Evolutionary conservation across 92 coral and sea anemone genomes (phyloP), one percentile per base, ranked within the genome.

Genomic region (Metridium senile): DNA sequence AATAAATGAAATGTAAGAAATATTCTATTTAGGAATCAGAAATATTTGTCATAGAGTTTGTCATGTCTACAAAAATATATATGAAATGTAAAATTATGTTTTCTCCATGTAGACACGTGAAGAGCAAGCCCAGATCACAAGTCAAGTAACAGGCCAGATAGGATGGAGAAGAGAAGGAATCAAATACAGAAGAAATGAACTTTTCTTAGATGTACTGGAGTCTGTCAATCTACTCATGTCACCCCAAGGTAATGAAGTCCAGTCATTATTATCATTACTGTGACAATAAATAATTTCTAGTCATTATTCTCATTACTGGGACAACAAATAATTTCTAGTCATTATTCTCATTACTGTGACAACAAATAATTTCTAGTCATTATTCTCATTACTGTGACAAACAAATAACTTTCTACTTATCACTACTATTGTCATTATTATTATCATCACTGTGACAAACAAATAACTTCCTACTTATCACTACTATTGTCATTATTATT

Each of bases 71-170:
- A n/a, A n/a, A n/a, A n/a, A n/a, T n/a, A n/a, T n/a, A n/a, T n/a
- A n/a, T n/a, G n/a, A n/a, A n/a, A n/a, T n/a, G n/a, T n/a, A n/a
- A n/a, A n/a, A n/a, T n/a, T n/a, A 27, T 65, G 65, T 63, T 63
- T 59, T 47, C 22, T 74, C 51, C 22, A 33, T 28, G n/a, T 43
- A 94, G 96, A 96, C 97, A 29, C 86, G 99, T 9, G 99, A 96
- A 67, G 99, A 96, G 58, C 99, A 96, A 69, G 99, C 99, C 11
- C 99, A 96, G 80, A 96, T 96, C 33, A 96, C 99, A 1, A 96
- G 99, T 82, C 99, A 96, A 67, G 99, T 96, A 23, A 96, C 99
- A 31, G 99, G 99, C 1, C 99, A 96, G 85, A 96, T 96, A 76
- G 99, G 99, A 22, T 96, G 99, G 99, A 82, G 99, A 70, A 79